Conservation (phyloP, 2,797 vertebrate genomes). For the Furcifer pardalis region DNA sequence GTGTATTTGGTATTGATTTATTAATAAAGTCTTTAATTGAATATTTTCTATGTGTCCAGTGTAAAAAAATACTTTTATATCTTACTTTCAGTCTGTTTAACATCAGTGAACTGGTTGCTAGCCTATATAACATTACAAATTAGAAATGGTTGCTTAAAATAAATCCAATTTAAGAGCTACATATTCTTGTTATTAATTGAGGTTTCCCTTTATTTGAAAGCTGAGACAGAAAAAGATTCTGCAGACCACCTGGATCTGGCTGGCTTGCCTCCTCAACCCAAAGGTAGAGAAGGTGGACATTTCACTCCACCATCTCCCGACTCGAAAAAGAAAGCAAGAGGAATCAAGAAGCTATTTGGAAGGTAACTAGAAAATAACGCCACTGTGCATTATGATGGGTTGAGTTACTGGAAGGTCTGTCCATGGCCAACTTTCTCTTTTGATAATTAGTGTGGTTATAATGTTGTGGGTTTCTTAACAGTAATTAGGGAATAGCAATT, state of each 20-base stretch:
- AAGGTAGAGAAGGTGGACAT: slow-evolving; percentile 81
- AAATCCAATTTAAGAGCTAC: neutral
- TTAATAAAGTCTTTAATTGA: neutral
- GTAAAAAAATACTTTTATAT: neutral
- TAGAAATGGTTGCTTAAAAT: neutral
- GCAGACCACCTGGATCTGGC: slow-evolving; percentile 91
- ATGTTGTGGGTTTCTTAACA: neutral
- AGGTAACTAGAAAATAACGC: slow-evolving; percentile 74
- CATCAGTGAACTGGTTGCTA: slow-evolving; percentile 11
- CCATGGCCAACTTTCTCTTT: too few relatives aligned
- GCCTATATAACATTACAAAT: neutral
- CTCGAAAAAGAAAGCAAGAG: slow-evolving; percentile 91
- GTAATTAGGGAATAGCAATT: neutral
- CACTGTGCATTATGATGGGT: neutral
- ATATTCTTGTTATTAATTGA: slow-evolving; percentile 21
- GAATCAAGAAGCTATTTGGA: slow-evolving; percentile 95
- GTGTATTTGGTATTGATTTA: neutral
- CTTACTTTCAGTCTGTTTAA: neutral
- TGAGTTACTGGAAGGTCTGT: neutral
- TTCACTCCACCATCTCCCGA: slow-evolving; percentile 88
- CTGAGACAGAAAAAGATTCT: slow-evolving; percentile 89
- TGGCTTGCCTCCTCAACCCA: slow-evolving; percentile 81
- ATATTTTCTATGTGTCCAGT: neutral
- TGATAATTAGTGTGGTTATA: neutral
- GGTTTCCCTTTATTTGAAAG: slow-evolving; percentile 75